A percentile compares a stretch with the other conserved stretches of the same genome.
Evolutionary conservation across 2,888 invertebrate genomes (phyloP).

Genomic region (Arrhopalites spinosus): DNA sequence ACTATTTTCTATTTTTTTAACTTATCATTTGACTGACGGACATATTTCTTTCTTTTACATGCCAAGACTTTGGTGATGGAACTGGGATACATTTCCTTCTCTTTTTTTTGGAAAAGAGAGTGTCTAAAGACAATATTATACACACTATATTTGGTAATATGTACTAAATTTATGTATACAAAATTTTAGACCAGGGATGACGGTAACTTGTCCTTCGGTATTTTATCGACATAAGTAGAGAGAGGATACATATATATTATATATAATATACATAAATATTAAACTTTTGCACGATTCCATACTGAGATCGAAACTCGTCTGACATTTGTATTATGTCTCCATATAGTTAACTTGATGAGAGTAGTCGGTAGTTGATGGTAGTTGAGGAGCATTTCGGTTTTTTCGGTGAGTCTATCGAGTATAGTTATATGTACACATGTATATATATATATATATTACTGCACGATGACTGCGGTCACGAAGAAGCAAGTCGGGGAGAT

Average conservation of each 20-base stretch:
- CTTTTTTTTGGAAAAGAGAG: not conserved
- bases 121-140: not conserved
- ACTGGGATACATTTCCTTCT: conserved; percentile 8
- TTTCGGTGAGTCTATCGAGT: no score
- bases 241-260: not conserved
- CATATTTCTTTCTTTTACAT: not conserved
- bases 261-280: conserved; percentile 1
- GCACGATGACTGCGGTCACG: not conserved
- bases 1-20: not conserved
- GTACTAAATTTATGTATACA: not conserved
- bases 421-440: not conserved
- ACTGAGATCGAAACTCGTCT: conserved; percentile 12
- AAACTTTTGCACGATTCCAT: conserved; percentile 6
- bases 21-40: conserved; percentile 10
- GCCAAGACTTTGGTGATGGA: conserved; percentile 1
- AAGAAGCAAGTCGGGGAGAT: not conserved
- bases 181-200: not conserved
- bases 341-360: not conserved
- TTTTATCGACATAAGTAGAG: conserved; percentile 4
- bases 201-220: conserved; percentile 6
- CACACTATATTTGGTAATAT: not conserved
- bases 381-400: not conserved
- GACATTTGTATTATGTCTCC: conserved; percentile 11
- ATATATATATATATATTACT: not conserved
- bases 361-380: not conserved